Evolutionary conservation across 2,888 invertebrate species (phyloP).

Genomic region (Dolichopus griseipennis): DNA sequence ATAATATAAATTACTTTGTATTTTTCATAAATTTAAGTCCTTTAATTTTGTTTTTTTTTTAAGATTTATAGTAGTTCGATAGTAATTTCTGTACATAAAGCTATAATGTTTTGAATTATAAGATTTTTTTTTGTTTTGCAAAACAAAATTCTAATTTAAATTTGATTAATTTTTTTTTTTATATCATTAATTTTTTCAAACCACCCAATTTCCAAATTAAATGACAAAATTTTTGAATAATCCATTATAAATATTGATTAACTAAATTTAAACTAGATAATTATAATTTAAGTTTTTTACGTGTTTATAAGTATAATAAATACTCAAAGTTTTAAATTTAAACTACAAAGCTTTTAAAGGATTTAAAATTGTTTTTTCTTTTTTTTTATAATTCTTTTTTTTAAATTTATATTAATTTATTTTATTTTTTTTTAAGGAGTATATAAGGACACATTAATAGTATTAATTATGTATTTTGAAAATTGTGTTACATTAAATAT

Average conservation of each 20-base stretch:
- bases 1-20: too few relatives aligned
- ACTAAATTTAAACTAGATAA: too few relatives aligned
- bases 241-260: too few relatives aligned
- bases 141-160: too few relatives aligned
- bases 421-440: not conserved
- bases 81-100: not conserved
- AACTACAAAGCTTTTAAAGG: conserved; percentile 1
- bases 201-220: not conserved
- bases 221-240: not conserved
- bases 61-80: not conserved
- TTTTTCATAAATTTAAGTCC: too few relatives aligned
- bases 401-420: too few relatives aligned
- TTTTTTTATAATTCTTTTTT: not conserved
- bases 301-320: not conserved
- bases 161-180: too few relatives aligned
- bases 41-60: not conserved
- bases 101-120: not conserved
- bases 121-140: too few relatives aligned
- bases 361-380: not conserved
- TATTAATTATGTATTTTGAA: not conserved
- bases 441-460: not conserved
- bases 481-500: not conserved
- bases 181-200: too few relatives aligned
- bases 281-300: not conserved
- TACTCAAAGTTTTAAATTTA: not conserved